Evolutionary conservation across 2,888 invertebrate species (phyloP).

Genomic region (Furcula furcula): DNA sequence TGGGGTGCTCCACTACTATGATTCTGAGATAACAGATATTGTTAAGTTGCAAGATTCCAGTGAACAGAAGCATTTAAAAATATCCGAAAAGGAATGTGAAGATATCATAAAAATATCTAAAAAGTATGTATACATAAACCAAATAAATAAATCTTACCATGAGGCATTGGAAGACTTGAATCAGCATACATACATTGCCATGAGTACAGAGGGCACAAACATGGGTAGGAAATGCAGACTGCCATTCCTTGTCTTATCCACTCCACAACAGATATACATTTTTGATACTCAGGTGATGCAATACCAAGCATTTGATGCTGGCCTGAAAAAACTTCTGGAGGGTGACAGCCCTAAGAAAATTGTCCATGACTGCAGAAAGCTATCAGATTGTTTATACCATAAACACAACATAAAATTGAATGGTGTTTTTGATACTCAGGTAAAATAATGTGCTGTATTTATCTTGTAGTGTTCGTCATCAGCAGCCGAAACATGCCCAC

Average conservation of each 20-base stretch:
- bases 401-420: slow-evolving; percentile 78
- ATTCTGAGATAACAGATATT: slow-evolving; percentile 65
- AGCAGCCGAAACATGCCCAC: too few relatives aligned
- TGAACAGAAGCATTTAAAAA: slow-evolving; percentile 56
- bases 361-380: slow-evolving; percentile 80
- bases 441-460: slow-evolving; percentile 54
- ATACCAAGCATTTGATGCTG: slow-evolving; percentile 72
- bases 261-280: slow-evolving; percentile 70
- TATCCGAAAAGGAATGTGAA: slow-evolving; percentile 68
- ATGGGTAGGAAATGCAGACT: slow-evolving; percentile 76
- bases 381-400: slow-evolving; percentile 82
- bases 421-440: slow-evolving; percentile 84
- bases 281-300: slow-evolving; percentile 77
- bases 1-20: slow-evolving; percentile 65
- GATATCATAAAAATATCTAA: slow-evolving; percentile 64
- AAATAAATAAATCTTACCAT: slow-evolving; percentile 67
- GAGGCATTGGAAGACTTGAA: slow-evolving; percentile 64
- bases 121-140: slow-evolving; percentile 70
- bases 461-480: not conserved
- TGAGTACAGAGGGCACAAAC: slow-evolving; percentile 72
- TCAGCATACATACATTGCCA: slow-evolving; percentile 53
- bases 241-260: slow-evolving; percentile 70
- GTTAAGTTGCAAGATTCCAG: slow-evolving; percentile 59
- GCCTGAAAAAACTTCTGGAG: slow-evolving; percentile 70
- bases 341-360: slow-evolving; percentile 76